Conservation (phyloP, 2,113 vertebrate genomes). For the Gasterosteus aculeatus region DNA sequence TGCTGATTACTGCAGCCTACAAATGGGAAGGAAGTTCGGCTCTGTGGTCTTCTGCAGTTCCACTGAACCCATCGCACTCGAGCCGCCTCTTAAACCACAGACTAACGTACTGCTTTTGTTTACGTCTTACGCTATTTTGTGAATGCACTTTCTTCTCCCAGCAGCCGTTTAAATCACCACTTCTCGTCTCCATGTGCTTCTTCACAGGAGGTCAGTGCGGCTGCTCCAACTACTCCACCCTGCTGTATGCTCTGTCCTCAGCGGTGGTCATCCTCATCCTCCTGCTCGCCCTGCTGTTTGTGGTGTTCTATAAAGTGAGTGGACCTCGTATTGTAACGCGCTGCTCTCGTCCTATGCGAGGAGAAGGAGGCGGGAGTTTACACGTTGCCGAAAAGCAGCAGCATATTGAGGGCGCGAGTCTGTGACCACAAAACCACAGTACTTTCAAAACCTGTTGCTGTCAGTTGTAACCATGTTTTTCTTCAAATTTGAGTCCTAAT, state of each 20-base stretch:
- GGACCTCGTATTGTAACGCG: not conserved
- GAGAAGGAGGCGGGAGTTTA: not conserved
- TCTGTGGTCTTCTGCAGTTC: conserved; percentile 27
- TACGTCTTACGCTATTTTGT: not conserved
- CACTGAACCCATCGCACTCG: not conserved
- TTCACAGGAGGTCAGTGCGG: conserved; percentile 51
- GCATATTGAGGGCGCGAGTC: conserved; percentile 11
- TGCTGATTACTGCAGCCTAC: not conserved
- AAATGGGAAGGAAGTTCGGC: conserved; percentile 43
- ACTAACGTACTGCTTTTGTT: not conserved
- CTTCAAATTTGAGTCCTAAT: not conserved
- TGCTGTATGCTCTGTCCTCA: conserved; percentile 67
- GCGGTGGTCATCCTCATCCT: conserved; percentile 64
- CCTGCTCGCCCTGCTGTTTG: conserved; percentile 40
- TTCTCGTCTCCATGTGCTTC: conserved; percentile 23
- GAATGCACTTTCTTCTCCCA: too few species aligned
- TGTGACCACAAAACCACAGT: conserved; percentile 57
- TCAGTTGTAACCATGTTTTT: conserved; percentile 24
- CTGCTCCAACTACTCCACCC: conserved; percentile 57
- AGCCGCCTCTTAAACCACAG: not conserved
- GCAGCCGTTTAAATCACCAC: too few species aligned
- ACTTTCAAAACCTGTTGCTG: conserved; percentile 50
- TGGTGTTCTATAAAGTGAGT: conserved; percentile 60
- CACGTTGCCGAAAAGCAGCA: conserved; percentile 27
- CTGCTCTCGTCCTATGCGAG: not conserved